Conservation (phyloP, 2,888 invertebrate species). For the Phymatocera aterrima region DNA sequence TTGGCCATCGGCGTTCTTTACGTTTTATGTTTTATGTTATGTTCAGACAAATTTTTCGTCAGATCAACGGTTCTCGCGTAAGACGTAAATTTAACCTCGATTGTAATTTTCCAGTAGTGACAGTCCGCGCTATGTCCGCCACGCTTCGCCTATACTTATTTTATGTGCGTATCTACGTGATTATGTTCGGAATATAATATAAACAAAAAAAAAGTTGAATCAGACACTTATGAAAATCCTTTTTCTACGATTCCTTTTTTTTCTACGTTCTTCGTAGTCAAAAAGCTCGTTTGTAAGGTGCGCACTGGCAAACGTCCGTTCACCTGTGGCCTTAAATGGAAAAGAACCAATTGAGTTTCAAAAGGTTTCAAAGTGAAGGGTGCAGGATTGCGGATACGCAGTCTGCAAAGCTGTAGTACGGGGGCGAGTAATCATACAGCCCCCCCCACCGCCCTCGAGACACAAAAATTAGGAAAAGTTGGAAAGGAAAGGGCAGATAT, state of each 20-base stretch:
- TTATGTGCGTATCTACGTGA: no score
- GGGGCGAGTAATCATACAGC: not conserved
- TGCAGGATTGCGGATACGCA: not conserved
- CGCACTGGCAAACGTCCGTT: not conserved
- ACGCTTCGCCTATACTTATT: no score
- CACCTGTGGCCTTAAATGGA: not conserved
- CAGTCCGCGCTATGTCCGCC: slow-evolving; percentile 13
- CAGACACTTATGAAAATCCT: no score
- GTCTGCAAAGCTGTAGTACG: not conserved
- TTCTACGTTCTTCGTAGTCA: no score
- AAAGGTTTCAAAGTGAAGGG: slow-evolving; percentile 18
- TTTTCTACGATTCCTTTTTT: no score
- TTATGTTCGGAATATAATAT: no score
- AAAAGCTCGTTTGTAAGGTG: not conserved
- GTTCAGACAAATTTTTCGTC: slow-evolving; percentile 1
- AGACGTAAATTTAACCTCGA: not conserved
- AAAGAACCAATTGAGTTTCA: slow-evolving; percentile 33
- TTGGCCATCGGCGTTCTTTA: not conserved
- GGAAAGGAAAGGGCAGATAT: not conserved
- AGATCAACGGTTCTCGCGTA: not conserved
- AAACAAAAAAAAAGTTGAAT: not conserved
- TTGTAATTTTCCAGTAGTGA: slow-evolving; percentile 14
- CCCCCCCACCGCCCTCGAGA: no score
- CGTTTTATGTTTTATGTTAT: not conserved
- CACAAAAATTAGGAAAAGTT: slow-evolving; percentile 1